A percentile compares a stretch with the other conserved stretches of the same genome.
These are phyloP conservation scores for Sebastes hubbsi DNA, from an alignment of 2,797 vertebrate species.

Conservation along the genomic window DNA sequence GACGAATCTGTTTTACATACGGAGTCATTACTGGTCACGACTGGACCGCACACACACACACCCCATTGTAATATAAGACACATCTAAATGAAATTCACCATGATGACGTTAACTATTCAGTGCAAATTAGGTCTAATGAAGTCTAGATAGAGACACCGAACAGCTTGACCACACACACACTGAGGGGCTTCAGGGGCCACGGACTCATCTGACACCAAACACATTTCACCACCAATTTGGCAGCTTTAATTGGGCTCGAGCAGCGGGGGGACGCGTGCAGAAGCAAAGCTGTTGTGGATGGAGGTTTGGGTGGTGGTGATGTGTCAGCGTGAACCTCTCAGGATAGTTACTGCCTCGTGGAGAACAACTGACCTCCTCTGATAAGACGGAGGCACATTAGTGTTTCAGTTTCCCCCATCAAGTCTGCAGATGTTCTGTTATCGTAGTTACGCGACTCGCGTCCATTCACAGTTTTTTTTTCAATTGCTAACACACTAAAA, in stretches of 20 bases:
- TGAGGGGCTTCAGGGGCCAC: background rate
- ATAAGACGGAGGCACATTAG: background rate
- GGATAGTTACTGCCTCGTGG: background rate
- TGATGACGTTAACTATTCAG: constrained; percentile 13
- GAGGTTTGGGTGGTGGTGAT: background rate
- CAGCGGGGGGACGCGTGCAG: background rate
- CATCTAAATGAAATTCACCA: constrained; percentile 9
- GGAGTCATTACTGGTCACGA: constrained; percentile 30
- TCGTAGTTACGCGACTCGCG: too few species aligned
- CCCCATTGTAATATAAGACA: background rate
- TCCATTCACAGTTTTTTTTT: too few species aligned
- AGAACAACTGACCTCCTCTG: background rate
- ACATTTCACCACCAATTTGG: constrained; percentile 15
- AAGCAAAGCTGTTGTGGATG: background rate
- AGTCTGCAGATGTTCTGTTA: background rate
- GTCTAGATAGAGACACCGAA: background rate
- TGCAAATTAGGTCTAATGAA: constrained; percentile 43
- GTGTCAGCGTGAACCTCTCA: background rate
- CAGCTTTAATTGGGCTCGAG: constrained; percentile 38
- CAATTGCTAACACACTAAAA: too few species aligned
- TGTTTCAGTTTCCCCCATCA: too few species aligned
- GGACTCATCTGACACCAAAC: constrained; percentile 6
- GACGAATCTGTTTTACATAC: constrained; percentile 39
- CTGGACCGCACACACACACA: constrained; percentile 1
- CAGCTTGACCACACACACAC: background rate